Evolutionary conservation across 1,140 invertebrate species (phyloP), one percentile per base, ranked within the genome.

Genomic region (Muscidifurax raptorellus): DNA sequence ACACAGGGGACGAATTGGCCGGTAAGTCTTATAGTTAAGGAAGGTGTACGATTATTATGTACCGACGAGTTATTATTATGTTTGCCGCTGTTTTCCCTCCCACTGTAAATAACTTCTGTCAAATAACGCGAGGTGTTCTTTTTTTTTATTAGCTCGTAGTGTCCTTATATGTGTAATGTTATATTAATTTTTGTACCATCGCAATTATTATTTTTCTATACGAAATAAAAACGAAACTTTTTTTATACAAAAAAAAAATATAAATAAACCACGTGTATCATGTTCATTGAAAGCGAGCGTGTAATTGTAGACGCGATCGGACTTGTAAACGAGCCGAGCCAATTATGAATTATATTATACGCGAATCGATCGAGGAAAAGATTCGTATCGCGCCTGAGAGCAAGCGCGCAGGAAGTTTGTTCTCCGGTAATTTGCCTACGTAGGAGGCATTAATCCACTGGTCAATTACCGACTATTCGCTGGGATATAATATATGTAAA

Each of bases 81-180:
- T 76, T 59, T 10, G 67, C 9, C n/a, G 13, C 22, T 27, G 28
- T 72, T 27, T 27, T 71, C 36, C 36, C 64, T 40, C 64, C 78
- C 32, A 69, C 77, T 85, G 84, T 85, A 85, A 77, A 85, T 85
- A 85, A 85, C 66, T 81, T 77, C 30, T 85, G 66, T 85, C 74
- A 76, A 69, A 67, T 80, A 80, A 80, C 47, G 67, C 36, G 30
- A 72, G 47, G 32, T 84, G 52, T 84, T 3, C 27, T 32, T 81
- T 71, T 81, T 81, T 59, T 81, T 71, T 81, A 59, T 59, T 84
- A 79, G 71, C 52, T 47, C 32, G 1, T 85, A 85, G 71, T 76
- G 52, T 0, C 18, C 52, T 4, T 7, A 18, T 59, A 59, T 76
- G 67, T 30, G 28, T 80, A 76, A 75, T 36, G 15, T 74, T 82